Base-by-base conservation (phyloP, 2,113 vertebrate species). In the Uria lomvia region DNA sequence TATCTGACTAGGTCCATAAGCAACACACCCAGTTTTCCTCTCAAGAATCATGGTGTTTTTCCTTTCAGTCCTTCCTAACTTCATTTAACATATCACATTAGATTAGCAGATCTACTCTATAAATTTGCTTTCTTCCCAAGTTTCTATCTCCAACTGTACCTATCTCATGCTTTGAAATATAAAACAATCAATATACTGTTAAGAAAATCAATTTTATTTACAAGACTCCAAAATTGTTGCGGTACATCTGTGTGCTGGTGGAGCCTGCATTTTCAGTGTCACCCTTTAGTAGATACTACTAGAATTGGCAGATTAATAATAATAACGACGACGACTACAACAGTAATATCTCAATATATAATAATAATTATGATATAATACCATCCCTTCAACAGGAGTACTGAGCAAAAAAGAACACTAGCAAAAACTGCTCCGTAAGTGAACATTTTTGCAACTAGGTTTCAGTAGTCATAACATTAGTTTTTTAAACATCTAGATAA, bases 141-240 rank as follows among this genome's bases (percentile, higher is more conserved):
- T 85, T 75, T 70, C 7, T 60, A 79, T 36, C 53, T 85, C 60
- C 42, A 89, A 7, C 23, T 56, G 34, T 62, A 94, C 8, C 21
- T 60, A 32, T 22, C 29, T 68, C 42, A 87, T 58, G 52, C 52
- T 85, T 85, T 72, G 36, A 87, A 21, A 68, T 47, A 55, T 8
- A 59, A 72, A 86, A 38, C 0, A 0, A 92, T 22, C 34, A 50
- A 66, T 21, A 75, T 8, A 60, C 12, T 26, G 34, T 21, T 43
- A 86, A 26, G n/a, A 81, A 89, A 81, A 78, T 47, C 19, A 43
- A 66, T 78, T 91, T 89, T 66, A 88, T 86, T 82, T 71, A 38
- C 47, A 81, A 78, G 43, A 67, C 30, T 88, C 40, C 45, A 83
- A 63, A 86, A 77, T 9, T 65, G 6, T 11, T 3, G 0, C 59